Base-by-base conservation (phyloP, 2,888 invertebrate genomes). In the Eurois occulta region DNA sequence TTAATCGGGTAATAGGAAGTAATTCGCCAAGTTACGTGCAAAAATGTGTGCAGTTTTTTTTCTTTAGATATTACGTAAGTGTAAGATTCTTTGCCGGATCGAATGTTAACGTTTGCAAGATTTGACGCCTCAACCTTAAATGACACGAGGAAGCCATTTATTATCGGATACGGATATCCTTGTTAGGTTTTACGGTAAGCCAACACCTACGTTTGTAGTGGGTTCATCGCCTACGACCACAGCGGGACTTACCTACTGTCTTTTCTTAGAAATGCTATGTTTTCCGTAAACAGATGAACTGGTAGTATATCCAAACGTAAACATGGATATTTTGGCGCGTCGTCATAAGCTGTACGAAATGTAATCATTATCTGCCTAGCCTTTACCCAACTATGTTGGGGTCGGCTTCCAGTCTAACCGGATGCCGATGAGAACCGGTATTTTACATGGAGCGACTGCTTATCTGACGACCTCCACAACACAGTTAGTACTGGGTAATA, bases 91-190 rank as follows among this genome's bases (percentile, higher is more conserved):
- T 71, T 68, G 38, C 38, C 35, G 38, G 46, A 65, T 46, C 3
- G n/a, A 48, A 46, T 60, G 65, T 70, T 52, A 66, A 38, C 24
- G 43, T 64, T 35, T 71, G 64, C 75, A 32, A 66, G 41, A 60
- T 48, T 38, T 71, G 35, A 55, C 48, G 28, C 6, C 24, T 65
- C 69, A 74, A 85, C 72, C 75, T 87, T 82, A 41, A 58, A 46
- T 79, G 73, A 64, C 46, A 68, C 13, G 65, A 87, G 84, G 88
- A 88, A 81, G 71, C 78, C 71, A 80, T 88, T 79, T 71, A 79
- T 72, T 78, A 78, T 84, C 43, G 67, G 38, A 84, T 86, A 46
- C 80, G 86, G 86, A 88, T 81, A 80, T 87, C 88, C 88, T 87
- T 70, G 76, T 87, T 87, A 77, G 32, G 70, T 77, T 82, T 81